phyloP scores from a whole-genome alignment of 1,140 invertebrate species.

The Globodera ellingtonae region DNA sequence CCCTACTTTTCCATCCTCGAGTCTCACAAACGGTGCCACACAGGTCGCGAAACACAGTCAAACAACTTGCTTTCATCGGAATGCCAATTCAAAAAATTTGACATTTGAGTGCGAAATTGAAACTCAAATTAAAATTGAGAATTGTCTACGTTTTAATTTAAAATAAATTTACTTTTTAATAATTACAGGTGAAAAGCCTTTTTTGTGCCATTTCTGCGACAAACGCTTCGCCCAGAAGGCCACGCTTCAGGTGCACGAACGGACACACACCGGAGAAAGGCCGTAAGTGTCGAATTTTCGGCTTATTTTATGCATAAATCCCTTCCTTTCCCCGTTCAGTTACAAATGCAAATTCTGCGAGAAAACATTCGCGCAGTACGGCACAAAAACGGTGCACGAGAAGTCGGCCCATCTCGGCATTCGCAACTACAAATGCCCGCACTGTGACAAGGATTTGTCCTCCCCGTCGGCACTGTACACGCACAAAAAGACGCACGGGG shows the following conservation, averaged over 20 bases:
- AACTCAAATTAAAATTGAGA: too few species aligned
- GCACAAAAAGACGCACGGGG: slow-evolving; percentile 70
- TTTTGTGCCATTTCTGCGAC: slow-evolving; percentile 69
- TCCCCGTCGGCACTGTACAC: slow-evolving; percentile 64
- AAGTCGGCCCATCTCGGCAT: slow-evolving; percentile 63
- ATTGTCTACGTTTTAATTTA: not conserved
- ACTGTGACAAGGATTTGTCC: slow-evolving; percentile 58
- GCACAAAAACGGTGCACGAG: slow-evolving; percentile 65
- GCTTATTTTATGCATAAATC: not conserved
- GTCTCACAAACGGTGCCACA: slow-evolving; percentile 66
- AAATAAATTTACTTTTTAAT: slow-evolving; percentile 1
- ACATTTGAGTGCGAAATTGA: not conserved
- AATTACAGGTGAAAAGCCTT: slow-evolving; percentile 30
- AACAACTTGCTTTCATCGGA: slow-evolving; percentile 65
- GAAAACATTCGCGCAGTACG: slow-evolving; percentile 65
- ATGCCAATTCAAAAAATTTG: not conserved
- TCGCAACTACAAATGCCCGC: slow-evolving; percentile 61
- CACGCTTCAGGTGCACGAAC: slow-evolving; percentile 72
- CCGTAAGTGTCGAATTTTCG: slow-evolving; percentile 76
- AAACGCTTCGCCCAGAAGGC: slow-evolving; percentile 71
- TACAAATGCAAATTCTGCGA: slow-evolving; percentile 65
- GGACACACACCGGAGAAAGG: slow-evolving; percentile 81
- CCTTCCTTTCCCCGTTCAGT: slow-evolving; percentile 29
- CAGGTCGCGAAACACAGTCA: slow-evolving; percentile 51
- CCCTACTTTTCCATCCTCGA: slow-evolving; percentile 66